Conservation (phyloP, 37 sponge, comb jelly and placozoan genomes). For the Axinella damicornis region DNA sequence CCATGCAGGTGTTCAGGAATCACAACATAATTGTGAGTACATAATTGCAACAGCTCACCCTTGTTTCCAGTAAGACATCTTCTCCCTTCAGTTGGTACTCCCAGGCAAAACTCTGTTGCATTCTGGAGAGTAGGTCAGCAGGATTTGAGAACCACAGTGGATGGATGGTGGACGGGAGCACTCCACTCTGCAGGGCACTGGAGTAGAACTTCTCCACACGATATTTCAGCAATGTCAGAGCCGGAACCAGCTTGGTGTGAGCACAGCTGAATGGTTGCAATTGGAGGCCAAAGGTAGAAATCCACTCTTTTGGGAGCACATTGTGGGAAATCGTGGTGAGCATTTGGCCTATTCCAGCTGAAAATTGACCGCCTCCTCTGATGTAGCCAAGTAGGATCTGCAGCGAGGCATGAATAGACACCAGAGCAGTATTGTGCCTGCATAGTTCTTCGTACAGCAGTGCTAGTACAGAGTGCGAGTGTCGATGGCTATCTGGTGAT, state of each 20-base stretch:
- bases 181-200: slow-evolving; percentile 6
- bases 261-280: too few relatives aligned
- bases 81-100: not conserved
- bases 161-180: not conserved
- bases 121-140: slow-evolving; percentile 25
- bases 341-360: not conserved
- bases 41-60: not conserved
- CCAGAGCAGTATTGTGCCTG: not conserved
- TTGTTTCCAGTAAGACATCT: not conserved
- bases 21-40: too few relatives aligned
- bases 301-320: slow-evolving; percentile 9
- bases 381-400: not conserved
- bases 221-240: slow-evolving; percentile 14
- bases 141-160: slow-evolving; percentile 29
- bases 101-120: slow-evolving; percentile 4
- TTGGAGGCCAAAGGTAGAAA: too few relatives aligned
- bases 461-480: not conserved
- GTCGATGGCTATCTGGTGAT: not conserved
- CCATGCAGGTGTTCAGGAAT: too few relatives aligned
- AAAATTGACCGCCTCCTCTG: not conserved
- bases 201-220: slow-evolving; percentile 18
- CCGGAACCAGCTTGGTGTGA: slow-evolving; percentile 1
- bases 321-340: not conserved
- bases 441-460: slow-evolving; percentile 34
- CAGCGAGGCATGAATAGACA: slow-evolving; percentile 28